These are phyloP conservation scores for Channa argus DNA, from an alignment of 2,113 vertebrate species.

Conservation along the genomic window DNA sequence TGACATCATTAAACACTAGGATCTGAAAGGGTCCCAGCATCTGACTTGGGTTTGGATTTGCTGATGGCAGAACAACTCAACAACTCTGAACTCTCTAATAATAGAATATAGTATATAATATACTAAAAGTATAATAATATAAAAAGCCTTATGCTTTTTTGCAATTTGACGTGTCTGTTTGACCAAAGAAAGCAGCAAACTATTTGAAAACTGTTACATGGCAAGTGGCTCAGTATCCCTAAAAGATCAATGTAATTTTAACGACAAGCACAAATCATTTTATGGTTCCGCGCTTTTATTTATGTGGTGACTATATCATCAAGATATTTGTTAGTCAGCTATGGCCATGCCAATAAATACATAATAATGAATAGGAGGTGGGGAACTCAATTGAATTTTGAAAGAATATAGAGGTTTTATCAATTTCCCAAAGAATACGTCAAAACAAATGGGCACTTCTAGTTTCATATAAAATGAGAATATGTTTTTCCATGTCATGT, in stretches of 20 bases:
- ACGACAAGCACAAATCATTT: conserved; percentile 65
- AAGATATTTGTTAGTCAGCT: conserved; percentile 73
- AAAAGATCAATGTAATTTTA: conserved; percentile 45
- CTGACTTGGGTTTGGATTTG: conserved; percentile 6
- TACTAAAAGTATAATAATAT: background rate
- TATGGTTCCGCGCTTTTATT: conserved; percentile 69
- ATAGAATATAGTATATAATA: conserved; percentile 1
- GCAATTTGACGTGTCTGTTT: background rate
- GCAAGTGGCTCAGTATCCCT: conserved; percentile 9
- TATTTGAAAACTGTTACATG: conserved; percentile 15
- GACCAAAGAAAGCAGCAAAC: background rate
- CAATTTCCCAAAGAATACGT: conserved; percentile 62
- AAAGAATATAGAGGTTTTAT: conserved; percentile 59
- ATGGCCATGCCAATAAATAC: conserved; percentile 74
- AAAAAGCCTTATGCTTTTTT: background rate
- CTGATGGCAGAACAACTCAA: conserved; percentile 2
- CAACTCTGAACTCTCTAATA: conserved; percentile 12
- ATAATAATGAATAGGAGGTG: conserved; percentile 56
- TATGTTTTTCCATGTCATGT: conserved; percentile 74
- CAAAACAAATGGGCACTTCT: conserved; percentile 52
- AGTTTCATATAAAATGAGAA: conserved; percentile 54
- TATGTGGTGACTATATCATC: conserved; percentile 67
- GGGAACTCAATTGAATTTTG: conserved; percentile 37
- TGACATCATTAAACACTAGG: background rate
- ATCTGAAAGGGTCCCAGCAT: conserved; percentile 19